Conservation (phyloP, 2,113 vertebrate species). For the Anthoscopus minutus region DNA sequence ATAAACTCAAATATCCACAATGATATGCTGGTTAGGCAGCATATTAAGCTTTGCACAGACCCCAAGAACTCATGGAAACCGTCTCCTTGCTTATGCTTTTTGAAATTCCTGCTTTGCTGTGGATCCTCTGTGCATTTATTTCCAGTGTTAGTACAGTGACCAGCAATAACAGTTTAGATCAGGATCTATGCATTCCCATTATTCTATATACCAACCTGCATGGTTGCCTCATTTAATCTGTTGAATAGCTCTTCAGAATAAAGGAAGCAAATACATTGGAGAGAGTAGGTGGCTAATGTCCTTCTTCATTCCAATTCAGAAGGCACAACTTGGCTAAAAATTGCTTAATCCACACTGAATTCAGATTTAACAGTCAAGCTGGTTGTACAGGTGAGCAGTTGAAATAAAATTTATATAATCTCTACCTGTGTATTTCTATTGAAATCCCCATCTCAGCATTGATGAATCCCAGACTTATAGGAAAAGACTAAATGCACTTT, state of each 20-base stretch:
- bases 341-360: neutral
- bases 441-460: too few species aligned
- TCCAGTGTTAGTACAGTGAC: neutral
- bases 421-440: neutral
- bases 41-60: neutral
- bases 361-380: neutral
- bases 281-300: neutral
- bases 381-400: neutral
- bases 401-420: neutral
- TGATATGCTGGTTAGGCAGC: neutral
- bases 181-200: neutral
- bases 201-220: neutral
- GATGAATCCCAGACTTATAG: neutral
- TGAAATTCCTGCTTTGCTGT: neutral
- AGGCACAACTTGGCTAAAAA: neutral
- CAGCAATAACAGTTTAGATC: neutral
- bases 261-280: neutral
- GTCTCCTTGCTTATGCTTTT: neutral
- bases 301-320: neutral
- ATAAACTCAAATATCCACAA: neutral
- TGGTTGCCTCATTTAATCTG: neutral
- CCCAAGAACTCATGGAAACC: neutral
- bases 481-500: neutral
- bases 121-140: neutral
- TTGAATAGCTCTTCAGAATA: neutral